Conservation (phyloP, 2,113 vertebrate species). For the Bungarus multicinctus region DNA sequence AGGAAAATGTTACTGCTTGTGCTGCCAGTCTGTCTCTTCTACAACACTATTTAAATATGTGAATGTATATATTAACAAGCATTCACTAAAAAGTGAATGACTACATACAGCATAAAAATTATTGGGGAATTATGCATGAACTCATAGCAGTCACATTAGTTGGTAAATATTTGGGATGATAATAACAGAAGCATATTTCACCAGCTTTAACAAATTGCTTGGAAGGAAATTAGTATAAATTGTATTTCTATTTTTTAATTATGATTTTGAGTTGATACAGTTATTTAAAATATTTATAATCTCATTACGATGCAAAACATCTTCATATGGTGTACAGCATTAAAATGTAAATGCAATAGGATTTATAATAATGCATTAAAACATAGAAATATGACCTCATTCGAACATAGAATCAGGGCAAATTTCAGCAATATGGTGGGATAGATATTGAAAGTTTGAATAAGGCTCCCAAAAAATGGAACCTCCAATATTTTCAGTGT, state of each 20-base stretch:
- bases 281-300: neutral
- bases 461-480: neutral
- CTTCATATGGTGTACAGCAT: neutral
- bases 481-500: neutral
- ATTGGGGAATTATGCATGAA: neutral
- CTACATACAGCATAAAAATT: neutral
- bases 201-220: neutral
- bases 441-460: neutral
- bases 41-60: neutral
- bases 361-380: neutral
- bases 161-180: conserved; percentile 32
- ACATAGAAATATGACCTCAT: neutral
- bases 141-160: conserved; percentile 37
- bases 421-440: neutral
- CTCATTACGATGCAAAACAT: neutral
- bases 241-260: neutral
- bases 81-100: neutral
- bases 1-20: neutral
- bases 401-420: neutral
- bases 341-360: neutral
- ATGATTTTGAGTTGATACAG: conserved; percentile 22
- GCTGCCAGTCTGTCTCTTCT: neutral
- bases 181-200: neutral
- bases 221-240: neutral
- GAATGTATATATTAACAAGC: neutral